Evolutionary conservation across 2,797 vertebrate genomes (phyloP).

Genomic region (Enteromius anoplus): DNA sequence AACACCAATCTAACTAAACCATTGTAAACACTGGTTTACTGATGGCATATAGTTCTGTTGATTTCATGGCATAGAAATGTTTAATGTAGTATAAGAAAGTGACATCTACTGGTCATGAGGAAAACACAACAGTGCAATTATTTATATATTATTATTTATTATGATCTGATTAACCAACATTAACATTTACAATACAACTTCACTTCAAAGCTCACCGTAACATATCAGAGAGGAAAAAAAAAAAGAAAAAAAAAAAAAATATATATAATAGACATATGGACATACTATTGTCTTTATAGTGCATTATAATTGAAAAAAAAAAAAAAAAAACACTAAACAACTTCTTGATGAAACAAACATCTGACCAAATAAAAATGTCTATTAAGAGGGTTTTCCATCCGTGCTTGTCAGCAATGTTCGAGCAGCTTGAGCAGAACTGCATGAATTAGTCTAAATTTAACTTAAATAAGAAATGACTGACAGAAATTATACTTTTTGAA

Average conservation of each 20-base stretch:
- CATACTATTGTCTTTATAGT: background rate
- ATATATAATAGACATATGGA: background rate
- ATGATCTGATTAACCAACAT: background rate
- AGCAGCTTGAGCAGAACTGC: constrained; percentile 13
- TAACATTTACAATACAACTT: background rate
- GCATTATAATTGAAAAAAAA: background rate
- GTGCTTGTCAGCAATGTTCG: background rate
- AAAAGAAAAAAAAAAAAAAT: background rate
- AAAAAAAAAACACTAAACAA: background rate
- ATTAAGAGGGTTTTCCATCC: background rate
- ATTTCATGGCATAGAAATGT: background rate
- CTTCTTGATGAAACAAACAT: background rate
- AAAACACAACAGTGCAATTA: background rate
- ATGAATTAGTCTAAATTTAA: constrained; percentile 14
- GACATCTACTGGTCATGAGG: constrained; percentile 49
- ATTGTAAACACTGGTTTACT: too few relatives aligned
- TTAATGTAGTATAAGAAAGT: constrained; percentile 33
- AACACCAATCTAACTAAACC: too few relatives aligned
- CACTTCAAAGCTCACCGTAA: constrained; percentile 17
- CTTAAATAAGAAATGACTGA: background rate
- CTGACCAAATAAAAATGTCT: background rate
- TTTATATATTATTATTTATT: constrained; percentile 34
- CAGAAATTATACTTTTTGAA: background rate
- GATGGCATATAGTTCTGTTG: background rate
- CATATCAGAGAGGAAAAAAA: background rate